A percentile compares a stretch with the other conserved stretches of the same genome.
Conservation (phyloP, 1,140 invertebrate genomes). For the Brachystomella parvula region DNA sequence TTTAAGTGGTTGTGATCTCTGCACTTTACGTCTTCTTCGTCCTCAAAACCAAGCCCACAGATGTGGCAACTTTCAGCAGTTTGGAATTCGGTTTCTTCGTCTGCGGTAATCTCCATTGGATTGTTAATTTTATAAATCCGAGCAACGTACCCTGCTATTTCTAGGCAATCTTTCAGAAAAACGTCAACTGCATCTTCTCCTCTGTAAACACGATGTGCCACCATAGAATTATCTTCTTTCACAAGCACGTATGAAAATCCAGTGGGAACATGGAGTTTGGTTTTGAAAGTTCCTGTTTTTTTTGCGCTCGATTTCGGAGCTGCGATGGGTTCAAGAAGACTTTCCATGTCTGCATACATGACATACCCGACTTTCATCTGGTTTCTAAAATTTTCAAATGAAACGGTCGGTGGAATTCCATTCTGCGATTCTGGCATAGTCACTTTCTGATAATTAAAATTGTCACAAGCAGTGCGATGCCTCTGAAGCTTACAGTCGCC, state of each 20-base stretch:
- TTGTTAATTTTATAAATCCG: background rate
- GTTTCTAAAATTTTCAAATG: constrained; percentile 10
- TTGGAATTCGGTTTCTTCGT: background rate
- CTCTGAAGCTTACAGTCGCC: background rate
- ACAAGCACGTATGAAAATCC: constrained; percentile 6
- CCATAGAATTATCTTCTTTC: background rate
- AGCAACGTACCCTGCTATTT: background rate
- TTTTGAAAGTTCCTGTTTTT: background rate
- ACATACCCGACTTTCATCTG: constrained; percentile 7
- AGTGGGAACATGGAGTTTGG: constrained; percentile 1
- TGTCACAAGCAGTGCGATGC: background rate
- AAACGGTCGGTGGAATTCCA: background rate
- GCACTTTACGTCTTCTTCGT: background rate
- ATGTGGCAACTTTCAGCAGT: background rate
- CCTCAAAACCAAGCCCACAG: background rate
- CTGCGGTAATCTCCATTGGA: background rate
- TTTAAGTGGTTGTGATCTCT: constrained; percentile 5
- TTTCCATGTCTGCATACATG: background rate
- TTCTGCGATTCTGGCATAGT: constrained; percentile 6
- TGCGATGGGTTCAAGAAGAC: background rate
- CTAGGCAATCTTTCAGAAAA: background rate
- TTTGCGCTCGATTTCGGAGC: background rate
- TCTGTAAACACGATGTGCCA: background rate
- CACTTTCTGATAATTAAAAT: background rate
- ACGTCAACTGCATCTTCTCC: background rate